phyloP scores from a whole-genome alignment of 2,113 vertebrate species.

The Oxygymnocypris stewartii region DNA sequence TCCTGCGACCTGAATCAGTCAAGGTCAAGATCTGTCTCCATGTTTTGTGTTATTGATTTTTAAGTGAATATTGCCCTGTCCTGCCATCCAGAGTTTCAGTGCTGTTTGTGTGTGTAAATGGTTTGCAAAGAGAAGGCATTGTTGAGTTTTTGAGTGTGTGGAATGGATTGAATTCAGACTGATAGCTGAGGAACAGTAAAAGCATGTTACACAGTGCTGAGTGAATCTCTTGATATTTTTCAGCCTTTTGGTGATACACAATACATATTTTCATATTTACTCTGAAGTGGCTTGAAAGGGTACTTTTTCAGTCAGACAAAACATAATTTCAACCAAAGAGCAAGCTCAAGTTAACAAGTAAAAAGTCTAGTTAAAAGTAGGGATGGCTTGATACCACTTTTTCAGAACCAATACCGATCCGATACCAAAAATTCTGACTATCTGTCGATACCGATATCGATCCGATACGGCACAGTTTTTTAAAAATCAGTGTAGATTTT shows the following conservation, averaged over 20 bases:
- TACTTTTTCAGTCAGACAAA: neutral
- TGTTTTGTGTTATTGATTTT: constrained; percentile 2
- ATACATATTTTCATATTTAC: neutral
- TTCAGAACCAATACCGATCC: no score
- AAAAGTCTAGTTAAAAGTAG: neutral
- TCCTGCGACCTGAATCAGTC: neutral
- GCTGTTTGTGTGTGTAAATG: neutral
- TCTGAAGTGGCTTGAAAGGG: neutral
- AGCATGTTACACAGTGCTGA: neutral
- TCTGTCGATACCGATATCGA: no score
- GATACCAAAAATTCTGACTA: no score
- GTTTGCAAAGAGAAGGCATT: neutral
- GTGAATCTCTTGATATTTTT: neutral
- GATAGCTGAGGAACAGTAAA: neutral
- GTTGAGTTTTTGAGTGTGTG: neutral
- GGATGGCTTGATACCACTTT: no score
- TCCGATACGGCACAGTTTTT: no score
- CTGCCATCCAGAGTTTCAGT: neutral
- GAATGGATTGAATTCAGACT: neutral
- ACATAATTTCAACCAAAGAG: neutral
- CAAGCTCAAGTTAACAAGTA: neutral
- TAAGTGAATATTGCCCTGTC: neutral
- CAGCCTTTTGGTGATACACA: neutral
- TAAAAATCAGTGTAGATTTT: no score
- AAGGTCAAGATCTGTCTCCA: neutral